Evolutionary conservation across 2,888 invertebrate species (phyloP).

Genomic region (Heliconius aoede): DNA sequence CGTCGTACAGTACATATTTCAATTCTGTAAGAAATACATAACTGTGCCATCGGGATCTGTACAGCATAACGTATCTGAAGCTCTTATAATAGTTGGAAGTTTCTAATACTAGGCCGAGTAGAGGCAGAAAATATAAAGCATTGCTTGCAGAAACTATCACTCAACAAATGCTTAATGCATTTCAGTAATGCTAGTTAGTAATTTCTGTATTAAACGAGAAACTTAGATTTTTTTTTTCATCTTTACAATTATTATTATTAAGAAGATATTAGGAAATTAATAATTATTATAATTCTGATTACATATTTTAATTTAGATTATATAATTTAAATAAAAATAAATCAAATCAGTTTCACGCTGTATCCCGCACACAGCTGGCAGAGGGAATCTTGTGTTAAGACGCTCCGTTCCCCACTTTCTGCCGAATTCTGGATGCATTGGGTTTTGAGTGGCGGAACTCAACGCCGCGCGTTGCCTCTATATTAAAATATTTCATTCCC

Average conservation of each 20-base stretch:
- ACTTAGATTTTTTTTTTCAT: too few relatives aligned
- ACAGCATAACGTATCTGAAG: background rate
- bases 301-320: too few relatives aligned
- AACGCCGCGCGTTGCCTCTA: background rate
- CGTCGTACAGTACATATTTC: background rate
- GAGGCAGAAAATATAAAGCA: background rate
- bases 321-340: too few relatives aligned
- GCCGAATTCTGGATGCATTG: background rate
- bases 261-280: too few relatives aligned
- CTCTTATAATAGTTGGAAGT: background rate
- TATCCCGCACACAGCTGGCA: too few relatives aligned
- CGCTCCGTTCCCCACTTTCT: background rate
- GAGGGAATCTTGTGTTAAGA: background rate
- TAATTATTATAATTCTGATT: too few relatives aligned
- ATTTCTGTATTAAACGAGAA: background rate
- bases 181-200: too few relatives aligned
- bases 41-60: background rate
- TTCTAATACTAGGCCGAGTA: slow-evolving; percentile 9
- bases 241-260: too few relatives aligned
- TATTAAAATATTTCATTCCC: background rate
- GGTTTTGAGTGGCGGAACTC: background rate
- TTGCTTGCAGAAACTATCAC: slow-evolving; percentile 5
- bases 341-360: too few relatives aligned
- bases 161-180: background rate
- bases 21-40: background rate